Evolutionary conservation across 2,113 vertebrate species (phyloP).

Genomic region (Rutilus rutilus): DNA sequence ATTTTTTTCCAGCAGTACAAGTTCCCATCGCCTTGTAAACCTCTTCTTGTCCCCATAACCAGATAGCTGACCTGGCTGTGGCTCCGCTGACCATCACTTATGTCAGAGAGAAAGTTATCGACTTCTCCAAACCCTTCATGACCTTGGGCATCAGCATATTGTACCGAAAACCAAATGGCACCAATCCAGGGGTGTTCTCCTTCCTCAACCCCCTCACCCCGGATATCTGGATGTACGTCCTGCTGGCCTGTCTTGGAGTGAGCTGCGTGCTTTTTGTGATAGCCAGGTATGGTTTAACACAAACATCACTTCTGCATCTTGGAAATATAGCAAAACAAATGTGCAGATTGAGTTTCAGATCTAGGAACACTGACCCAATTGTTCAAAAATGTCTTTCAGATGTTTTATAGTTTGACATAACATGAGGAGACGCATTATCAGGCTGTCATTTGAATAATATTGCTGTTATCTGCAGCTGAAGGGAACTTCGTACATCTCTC

Average conservation of each 20-base stretch:
- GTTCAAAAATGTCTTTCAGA: conserved; percentile 19
- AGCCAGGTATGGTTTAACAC: conserved; percentile 84
- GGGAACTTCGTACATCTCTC: neutral
- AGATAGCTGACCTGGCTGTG: conserved; percentile 95
- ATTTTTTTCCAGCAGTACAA: neutral
- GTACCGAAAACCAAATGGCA: conserved; percentile 95
- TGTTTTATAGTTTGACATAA: conserved; percentile 11
- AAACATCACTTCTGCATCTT: neutral
- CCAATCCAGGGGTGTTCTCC: conserved; percentile 96
- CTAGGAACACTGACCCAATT: neutral
- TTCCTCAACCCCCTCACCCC: conserved; percentile 95
- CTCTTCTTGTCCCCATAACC: conserved; percentile 29
- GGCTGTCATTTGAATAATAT: conserved; percentile 6
- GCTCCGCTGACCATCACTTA: conserved; percentile 97
- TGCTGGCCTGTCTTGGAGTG: conserved; percentile 95
- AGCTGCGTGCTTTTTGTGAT: conserved; percentile 98
- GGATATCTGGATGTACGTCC: conserved; percentile 98
- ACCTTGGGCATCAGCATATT: conserved; percentile 96
- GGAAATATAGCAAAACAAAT: neutral
- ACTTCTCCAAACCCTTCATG: conserved; percentile 99
- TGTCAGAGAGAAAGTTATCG: conserved; percentile 94
- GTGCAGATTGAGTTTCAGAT: neutral
- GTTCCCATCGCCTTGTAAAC: neutral
- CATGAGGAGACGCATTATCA: neutral
- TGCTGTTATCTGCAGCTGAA: conserved; percentile 15